Percentiles rank a stretch among this genome's conserved stretches.
phyloP scores from a whole-genome alignment of 2,888 invertebrate genomes.

The Hypomecis punctinalis region DNA sequence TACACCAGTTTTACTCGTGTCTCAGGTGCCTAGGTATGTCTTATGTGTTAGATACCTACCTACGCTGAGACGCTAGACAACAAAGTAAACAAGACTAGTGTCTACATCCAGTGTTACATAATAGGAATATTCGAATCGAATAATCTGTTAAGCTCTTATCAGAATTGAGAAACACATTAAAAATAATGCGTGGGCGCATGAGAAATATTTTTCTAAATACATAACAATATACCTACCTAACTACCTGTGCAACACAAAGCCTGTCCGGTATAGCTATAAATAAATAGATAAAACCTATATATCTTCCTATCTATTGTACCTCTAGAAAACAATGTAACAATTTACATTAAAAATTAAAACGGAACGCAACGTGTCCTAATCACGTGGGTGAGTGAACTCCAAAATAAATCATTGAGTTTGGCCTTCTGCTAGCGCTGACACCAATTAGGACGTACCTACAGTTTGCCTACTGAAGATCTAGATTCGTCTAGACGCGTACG shows the following conservation, averaged over 20 bases:
- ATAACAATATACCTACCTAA: neutral
- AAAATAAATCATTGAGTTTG: constrained; percentile 57
- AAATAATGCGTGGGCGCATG: neutral
- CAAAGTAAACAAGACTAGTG: too few species aligned
- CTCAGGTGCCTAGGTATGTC: too few species aligned
- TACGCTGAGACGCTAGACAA: too few species aligned
- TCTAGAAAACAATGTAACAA: neutral
- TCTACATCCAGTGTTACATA: too few species aligned
- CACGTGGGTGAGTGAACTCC: constrained; percentile 61
- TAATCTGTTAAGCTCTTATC: too few species aligned
- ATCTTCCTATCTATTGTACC: too few species aligned
- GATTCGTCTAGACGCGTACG: constrained; percentile 43
- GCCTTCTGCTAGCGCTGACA: constrained; percentile 46
- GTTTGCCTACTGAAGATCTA: constrained; percentile 33
- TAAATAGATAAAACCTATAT: too few species aligned
- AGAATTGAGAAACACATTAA: neutral
- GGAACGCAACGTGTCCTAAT: constrained; percentile 52
- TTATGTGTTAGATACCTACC: too few species aligned
- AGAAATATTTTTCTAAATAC: neutral
- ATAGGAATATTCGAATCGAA: too few species aligned
- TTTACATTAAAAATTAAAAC: constrained; percentile 31
- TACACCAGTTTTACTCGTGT: too few species aligned
- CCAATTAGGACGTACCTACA: constrained; percentile 44
- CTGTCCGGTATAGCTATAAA: neutral
- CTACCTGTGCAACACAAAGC: neutral